These are phyloP conservation scores for Ennomos erosarius DNA, from an alignment of 2,888 invertebrate genomes.

Conservation along the genomic window DNA sequence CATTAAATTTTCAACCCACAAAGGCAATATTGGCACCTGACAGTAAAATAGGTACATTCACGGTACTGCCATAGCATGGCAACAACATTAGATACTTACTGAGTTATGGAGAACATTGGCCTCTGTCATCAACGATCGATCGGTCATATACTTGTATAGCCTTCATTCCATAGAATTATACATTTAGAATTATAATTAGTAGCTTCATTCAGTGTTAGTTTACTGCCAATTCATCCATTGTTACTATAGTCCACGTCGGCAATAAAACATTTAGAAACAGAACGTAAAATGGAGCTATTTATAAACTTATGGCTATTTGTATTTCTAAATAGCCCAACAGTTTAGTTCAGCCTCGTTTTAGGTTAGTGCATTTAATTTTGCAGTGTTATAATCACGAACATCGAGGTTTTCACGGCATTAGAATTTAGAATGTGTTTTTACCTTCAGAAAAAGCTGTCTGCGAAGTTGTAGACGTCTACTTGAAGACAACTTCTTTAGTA, in stretches of 20 bases:
- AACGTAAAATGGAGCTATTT: slow-evolving; percentile 8
- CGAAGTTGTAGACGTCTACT: slow-evolving; percentile 31
- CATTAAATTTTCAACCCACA: neutral
- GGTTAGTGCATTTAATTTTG: slow-evolving; percentile 4
- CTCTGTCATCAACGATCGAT: slow-evolving; percentile 37
- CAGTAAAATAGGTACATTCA: neutral
- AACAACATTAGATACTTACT: slow-evolving; percentile 6
- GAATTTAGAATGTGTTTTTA: slow-evolving; percentile 29
- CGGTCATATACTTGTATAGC: too few species aligned
- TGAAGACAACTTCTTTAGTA: slow-evolving; percentile 30
- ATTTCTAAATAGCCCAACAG: neutral
- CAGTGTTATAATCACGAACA: slow-evolving; percentile 27
- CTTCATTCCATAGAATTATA: too few species aligned
- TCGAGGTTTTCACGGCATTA: slow-evolving; percentile 12
- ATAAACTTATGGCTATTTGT: slow-evolving; percentile 4
- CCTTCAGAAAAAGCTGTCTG: slow-evolving; percentile 34
- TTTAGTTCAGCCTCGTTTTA: slow-evolving; percentile 1
- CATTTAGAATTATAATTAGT: too few species aligned
- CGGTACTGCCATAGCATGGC: neutral
- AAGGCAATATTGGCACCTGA: neutral
- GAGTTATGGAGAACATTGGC: slow-evolving; percentile 38
- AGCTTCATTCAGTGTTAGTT: slow-evolving; percentile 38
- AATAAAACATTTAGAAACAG: slow-evolving; percentile 16
- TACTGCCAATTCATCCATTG: slow-evolving; percentile 31
- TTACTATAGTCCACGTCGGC: slow-evolving; percentile 20